phyloP scores from a whole-genome alignment of 2,797 vertebrate genomes.

The Poecilia gillii region DNA sequence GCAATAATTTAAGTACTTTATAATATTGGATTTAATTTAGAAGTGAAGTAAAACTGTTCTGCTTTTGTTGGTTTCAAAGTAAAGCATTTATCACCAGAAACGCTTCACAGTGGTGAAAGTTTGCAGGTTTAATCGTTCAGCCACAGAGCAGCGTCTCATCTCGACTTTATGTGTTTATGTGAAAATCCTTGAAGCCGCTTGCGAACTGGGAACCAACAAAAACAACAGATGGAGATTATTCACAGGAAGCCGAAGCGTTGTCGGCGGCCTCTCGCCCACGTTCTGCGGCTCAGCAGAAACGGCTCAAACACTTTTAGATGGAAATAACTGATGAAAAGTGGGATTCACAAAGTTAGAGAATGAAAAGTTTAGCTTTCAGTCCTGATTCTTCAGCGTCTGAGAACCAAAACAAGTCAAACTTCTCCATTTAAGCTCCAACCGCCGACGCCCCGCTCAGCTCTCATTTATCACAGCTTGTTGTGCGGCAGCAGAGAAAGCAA shows the following conservation, averaged over 20 bases:
- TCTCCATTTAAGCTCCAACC: slow-evolving; percentile 10
- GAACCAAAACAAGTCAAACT: slow-evolving; percentile 19
- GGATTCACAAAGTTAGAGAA: background rate
- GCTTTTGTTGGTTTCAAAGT: background rate
- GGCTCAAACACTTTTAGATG: background rate
- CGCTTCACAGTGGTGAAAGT: background rate
- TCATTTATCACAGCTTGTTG: slow-evolving; percentile 18
- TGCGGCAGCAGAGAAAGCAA: slow-evolving; percentile 15
- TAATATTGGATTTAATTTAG: background rate
- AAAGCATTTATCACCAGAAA: background rate
- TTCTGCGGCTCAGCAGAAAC: background rate
- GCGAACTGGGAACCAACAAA: background rate
- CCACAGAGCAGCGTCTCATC: background rate
- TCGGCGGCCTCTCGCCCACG: background rate
- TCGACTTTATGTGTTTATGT: background rate
- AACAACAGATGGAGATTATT: slow-evolving; percentile 5
- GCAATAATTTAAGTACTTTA: background rate
- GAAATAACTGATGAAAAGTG: background rate
- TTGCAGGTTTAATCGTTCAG: background rate
- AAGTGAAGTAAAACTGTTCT: background rate
- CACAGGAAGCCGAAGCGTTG: background rate
- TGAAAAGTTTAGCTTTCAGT: background rate
- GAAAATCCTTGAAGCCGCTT: background rate
- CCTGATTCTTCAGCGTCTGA: background rate
- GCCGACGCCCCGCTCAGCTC: slow-evolving; percentile 1